Conservation (phyloP, 2,888 invertebrate genomes). For the Entomobrya proxima region DNA sequence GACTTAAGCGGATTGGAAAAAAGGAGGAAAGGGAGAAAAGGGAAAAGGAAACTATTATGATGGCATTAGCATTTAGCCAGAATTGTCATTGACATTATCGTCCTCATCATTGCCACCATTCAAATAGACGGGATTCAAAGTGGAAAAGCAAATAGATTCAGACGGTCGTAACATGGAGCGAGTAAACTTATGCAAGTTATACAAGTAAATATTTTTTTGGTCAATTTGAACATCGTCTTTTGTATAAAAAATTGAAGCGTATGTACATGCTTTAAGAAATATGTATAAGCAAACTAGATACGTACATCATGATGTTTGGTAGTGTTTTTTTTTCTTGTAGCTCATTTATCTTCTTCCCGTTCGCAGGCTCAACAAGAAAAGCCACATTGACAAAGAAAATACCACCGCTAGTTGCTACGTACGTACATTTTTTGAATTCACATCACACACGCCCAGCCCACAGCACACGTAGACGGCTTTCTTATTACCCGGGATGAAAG, state of each 20-base stretch:
- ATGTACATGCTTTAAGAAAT: too few relatives aligned
- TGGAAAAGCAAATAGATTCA: too few relatives aligned
- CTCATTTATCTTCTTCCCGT: neutral
- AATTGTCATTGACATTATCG: neutral
- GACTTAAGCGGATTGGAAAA: constrained; percentile 48
- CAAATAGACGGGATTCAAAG: neutral
- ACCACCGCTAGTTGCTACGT: neutral
- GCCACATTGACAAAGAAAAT: too few relatives aligned
- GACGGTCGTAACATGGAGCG: too few relatives aligned
- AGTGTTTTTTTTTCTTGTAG: neutral
- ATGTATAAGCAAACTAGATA: too few relatives aligned
- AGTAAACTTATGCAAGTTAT: too few relatives aligned
- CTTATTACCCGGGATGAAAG: neutral
- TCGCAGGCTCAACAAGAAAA: neutral
- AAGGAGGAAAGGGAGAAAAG: too few relatives aligned
- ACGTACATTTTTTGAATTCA: constrained; percentile 5
- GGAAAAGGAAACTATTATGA: constrained; percentile 3
- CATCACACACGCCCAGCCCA: neutral
- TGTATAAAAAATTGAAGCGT: too few relatives aligned
- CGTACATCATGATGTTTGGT: too few relatives aligned
- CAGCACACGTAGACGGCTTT: neutral
- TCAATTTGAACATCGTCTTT: too few relatives aligned
- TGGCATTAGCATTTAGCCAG: neutral
- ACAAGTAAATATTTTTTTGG: too few relatives aligned
- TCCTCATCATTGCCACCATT: neutral